Evolutionary conservation across 1,140 invertebrate species (phyloP).

Genomic region (Pomacea maculata): DNA sequence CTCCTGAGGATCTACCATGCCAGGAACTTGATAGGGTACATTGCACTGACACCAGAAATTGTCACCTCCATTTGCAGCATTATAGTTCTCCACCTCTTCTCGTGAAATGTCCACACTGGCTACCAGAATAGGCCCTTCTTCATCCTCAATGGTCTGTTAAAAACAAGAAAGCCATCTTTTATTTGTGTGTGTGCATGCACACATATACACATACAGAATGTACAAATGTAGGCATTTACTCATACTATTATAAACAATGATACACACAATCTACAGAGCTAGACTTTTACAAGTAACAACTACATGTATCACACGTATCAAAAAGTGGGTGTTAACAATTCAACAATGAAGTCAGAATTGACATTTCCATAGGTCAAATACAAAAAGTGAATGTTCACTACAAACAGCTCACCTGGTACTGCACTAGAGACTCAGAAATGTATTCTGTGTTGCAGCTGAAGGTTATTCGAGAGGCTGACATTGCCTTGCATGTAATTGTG

Average conservation of each 20-base stretch:
- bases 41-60: conserved; percentile 17
- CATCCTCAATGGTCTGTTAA: background rate
- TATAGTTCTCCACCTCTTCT: conserved; percentile 21
- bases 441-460: conserved; percentile 15
- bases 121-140: background rate
- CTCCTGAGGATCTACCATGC: background rate
- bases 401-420: conserved; percentile 1
- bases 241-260: no score
- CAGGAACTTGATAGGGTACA: background rate
- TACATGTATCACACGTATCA: no score
- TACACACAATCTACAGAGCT: no score
- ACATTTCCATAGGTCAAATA: no score
- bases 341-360: no score
- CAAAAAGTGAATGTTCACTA: no score
- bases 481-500: conserved; percentile 17
- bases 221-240: no score
- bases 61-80: background rate
- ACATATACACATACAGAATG: no score
- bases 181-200: no score
- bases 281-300: no score
- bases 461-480: background rate
- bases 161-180: no score
- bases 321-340: no score
- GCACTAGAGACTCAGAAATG: conserved; percentile 6
- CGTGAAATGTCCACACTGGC: conserved; percentile 13